Evolutionary conservation across 2,888 invertebrate species (phyloP).

Genomic region (Phasia obesa): DNA sequence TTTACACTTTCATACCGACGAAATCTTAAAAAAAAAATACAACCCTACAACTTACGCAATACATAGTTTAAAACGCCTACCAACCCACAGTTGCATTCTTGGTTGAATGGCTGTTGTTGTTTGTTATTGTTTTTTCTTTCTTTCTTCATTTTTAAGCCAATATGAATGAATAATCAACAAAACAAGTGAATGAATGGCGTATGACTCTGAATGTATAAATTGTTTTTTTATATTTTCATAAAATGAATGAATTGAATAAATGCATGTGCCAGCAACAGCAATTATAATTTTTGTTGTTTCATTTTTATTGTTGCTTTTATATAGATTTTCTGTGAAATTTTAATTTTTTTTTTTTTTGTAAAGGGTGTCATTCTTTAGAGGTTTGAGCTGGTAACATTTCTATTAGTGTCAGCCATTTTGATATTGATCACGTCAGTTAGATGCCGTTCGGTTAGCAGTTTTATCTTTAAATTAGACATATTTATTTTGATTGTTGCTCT

Average conservation of each 20-base stretch:
- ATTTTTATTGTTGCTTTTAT: neutral
- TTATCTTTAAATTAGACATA: no score
- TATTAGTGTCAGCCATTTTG: no score
- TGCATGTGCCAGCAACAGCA: conserved; percentile 55
- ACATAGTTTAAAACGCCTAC: neutral
- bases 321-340: neutral
- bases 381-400: neutral
- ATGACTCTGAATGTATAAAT: conserved; percentile 16
- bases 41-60: neutral
- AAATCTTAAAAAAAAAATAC: neutral
- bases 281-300: conserved; percentile 40
- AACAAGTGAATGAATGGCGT: conserved; percentile 1
- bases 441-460: no score
- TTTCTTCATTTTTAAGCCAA: neutral
- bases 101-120: neutral
- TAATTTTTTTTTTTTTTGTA: neutral
- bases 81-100: conserved; percentile 15
- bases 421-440: no score
- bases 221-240: neutral
- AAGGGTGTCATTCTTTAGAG: neutral
- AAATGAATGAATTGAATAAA: conserved; percentile 40
- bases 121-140: no score
- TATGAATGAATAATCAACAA: neutral
- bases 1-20: neutral
- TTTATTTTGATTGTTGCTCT: no score